These are phyloP conservation scores for Sylvicapra grimmia DNA, from an alignment of 2,113 vertebrate species.

Conservation along the genomic window DNA sequence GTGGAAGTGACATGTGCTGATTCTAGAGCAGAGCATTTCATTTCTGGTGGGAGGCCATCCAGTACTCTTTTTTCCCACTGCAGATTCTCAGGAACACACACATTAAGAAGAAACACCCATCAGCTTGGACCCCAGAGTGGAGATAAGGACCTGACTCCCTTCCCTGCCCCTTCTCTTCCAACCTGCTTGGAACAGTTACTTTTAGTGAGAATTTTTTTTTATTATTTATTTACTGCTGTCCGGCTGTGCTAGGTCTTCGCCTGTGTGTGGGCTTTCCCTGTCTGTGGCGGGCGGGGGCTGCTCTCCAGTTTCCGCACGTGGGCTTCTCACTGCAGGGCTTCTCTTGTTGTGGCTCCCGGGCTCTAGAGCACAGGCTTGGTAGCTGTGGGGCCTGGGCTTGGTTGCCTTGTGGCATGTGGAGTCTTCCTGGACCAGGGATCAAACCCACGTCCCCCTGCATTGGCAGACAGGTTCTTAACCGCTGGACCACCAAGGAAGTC, in stretches of 20 bases:
- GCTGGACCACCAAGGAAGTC: background rate
- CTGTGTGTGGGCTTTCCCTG: background rate
- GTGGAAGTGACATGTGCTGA: background rate
- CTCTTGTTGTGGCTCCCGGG: background rate
- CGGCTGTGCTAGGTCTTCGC: background rate
- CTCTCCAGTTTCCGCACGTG: accelerated
- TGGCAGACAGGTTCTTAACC: background rate
- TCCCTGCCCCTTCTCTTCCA: too few species aligned
- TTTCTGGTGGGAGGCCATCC: background rate
- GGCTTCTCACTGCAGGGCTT: background rate
- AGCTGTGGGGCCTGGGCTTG: background rate
- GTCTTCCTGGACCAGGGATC: background rate
- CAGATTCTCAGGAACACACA: background rate
- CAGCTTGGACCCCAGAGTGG: background rate
- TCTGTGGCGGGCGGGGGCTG: accelerated
- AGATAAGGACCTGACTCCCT: background rate
- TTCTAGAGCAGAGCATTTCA: background rate
- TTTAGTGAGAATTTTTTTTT: background rate
- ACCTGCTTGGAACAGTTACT: background rate
- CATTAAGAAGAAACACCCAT: background rate
- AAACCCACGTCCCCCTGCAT: background rate
- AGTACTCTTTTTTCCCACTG: background rate
- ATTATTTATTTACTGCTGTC: background rate
- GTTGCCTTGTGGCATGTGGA: background rate
- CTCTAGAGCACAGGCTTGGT: background rate